Conservation (phyloP, 2,888 invertebrate genomes). For the Latrodectus hesperus region DNA sequence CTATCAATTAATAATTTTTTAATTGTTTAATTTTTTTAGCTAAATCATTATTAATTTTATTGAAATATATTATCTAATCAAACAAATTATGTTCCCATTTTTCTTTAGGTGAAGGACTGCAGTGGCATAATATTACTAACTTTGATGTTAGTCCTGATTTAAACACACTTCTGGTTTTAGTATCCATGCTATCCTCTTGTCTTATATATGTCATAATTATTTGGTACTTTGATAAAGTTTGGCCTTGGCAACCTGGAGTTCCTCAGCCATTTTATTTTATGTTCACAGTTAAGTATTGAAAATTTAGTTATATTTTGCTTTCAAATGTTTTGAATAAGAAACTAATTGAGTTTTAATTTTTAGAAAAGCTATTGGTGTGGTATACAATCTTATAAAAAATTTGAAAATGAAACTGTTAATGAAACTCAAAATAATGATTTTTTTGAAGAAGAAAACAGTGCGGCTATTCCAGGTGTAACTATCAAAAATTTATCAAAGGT, state of each 20-base stretch:
- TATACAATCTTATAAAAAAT: not conserved
- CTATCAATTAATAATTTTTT: too few relatives aligned
- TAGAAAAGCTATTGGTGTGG: slow-evolving; percentile 38
- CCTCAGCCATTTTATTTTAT: slow-evolving; percentile 88
- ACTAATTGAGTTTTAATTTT: not conserved
- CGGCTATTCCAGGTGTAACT: slow-evolving; percentile 74
- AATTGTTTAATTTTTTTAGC: too few relatives aligned
- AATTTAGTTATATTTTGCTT: not conserved
- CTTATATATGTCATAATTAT: slow-evolving; percentile 79
- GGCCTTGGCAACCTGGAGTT: slow-evolving; percentile 90
- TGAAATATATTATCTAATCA: too few relatives aligned
- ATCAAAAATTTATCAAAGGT: slow-evolving; percentile 73
- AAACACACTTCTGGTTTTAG: slow-evolving; percentile 26
- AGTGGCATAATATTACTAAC: slow-evolving; percentile 33
- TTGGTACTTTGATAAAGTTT: slow-evolving; percentile 88
- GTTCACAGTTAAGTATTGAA: slow-evolving; percentile 78
- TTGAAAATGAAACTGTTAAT: not conserved
- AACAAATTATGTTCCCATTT: not conserved
- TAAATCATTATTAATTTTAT: too few relatives aligned
- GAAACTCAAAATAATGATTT: slow-evolving; percentile 36
- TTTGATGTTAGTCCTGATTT: slow-evolving; percentile 28
- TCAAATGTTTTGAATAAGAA: not conserved
- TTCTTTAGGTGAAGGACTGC: slow-evolving; percentile 32
- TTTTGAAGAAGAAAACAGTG: slow-evolving; percentile 75
- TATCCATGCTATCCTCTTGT: slow-evolving; percentile 37